Conservation (phyloP, 2,888 invertebrate species). For the Xylota sylvarum region DNA sequence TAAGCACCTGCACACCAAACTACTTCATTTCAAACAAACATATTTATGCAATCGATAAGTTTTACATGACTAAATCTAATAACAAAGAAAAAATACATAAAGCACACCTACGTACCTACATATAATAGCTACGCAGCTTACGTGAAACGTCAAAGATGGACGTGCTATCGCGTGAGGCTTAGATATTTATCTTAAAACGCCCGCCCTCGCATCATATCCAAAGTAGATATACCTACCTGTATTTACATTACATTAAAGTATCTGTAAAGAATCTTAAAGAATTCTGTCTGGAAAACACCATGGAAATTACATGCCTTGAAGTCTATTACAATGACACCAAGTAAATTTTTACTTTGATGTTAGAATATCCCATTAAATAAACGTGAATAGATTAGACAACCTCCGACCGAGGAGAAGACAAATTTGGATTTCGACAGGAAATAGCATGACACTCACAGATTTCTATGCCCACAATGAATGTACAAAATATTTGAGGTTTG, state of each 20-base stretch:
- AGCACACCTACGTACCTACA: background rate
- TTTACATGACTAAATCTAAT: conserved; percentile 33
- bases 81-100: background rate
- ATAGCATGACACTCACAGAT: conserved; percentile 39
- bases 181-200: conserved; percentile 2
- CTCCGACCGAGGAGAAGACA: conserved; percentile 3
- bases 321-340: conserved; percentile 3
- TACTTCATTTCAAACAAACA: background rate
- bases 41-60: background rate
- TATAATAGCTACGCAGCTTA: background rate
- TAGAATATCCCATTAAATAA: background rate
- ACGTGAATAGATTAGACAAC: conserved; percentile 16
- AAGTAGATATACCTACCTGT: background rate
- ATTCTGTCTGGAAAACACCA: background rate
- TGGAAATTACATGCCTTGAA: conserved; percentile 9
- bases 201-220: background rate
- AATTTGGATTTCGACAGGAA: conserved; percentile 21
- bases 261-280: background rate
- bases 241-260: conserved; percentile 11
- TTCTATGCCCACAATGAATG: background rate
- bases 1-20: conserved; percentile 16
- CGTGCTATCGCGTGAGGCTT: conserved; percentile 19
- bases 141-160: background rate
- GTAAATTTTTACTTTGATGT: conserved; percentile 14
- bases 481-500: background rate